Percentiles rank a stretch among this genome's conserved stretches.
Evolutionary conservation across 2,888 invertebrate species (phyloP).

Genomic region (Tenthredo scrophulariae): DNA sequence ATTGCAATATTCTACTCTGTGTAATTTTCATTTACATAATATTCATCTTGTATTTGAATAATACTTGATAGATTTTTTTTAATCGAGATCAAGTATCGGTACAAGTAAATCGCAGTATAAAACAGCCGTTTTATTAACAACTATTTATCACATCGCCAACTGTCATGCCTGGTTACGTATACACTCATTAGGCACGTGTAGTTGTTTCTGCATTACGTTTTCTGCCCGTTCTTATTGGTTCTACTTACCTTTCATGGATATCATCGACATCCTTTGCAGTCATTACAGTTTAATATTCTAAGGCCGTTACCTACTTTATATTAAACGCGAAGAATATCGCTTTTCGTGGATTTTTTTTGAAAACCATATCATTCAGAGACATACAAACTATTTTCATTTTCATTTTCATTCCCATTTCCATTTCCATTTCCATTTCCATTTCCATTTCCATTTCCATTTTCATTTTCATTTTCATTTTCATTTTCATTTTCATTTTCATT

Average conservation of each 20-base stretch:
- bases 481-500: background rate
- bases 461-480: background rate
- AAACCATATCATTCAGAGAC: no score
- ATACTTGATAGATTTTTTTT: background rate
- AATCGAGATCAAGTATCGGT: background rate
- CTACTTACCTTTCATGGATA: conserved; percentile 26
- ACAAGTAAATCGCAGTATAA: background rate
- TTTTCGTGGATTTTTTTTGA: background rate
- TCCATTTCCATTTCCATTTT: no score
- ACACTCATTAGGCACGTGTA: background rate
- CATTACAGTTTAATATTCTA: conserved; percentile 3
- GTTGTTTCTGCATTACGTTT: conserved; percentile 15
- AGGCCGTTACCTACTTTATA: conserved; percentile 5
- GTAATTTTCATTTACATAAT: background rate
- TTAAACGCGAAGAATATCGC: background rate
- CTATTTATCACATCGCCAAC: background rate
- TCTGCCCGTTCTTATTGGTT: conserved; percentile 8
- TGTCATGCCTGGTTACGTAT: background rate
- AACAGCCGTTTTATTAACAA: background rate
- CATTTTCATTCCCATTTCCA: background rate
- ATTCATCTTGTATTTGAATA: background rate
- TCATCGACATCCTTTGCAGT: background rate
- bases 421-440: no score
- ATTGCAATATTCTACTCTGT: background rate
- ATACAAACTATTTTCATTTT: background rate